These are phyloP conservation scores for Trinorchestia longiramus DNA, from an alignment of 1,140 invertebrate genomes.

Conservation along the genomic window DNA sequence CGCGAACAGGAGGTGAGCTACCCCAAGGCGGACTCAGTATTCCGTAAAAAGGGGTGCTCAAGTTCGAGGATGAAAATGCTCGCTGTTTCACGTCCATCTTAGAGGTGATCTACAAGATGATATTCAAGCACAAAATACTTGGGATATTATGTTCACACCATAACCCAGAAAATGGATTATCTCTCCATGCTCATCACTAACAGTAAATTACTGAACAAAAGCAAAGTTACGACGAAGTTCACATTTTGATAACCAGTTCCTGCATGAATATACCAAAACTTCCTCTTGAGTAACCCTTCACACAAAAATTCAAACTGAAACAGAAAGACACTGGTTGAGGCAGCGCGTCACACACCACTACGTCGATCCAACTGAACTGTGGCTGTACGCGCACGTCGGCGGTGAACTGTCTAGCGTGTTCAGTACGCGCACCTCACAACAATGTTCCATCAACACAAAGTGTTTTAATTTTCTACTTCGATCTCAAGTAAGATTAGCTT, in stretches of 20 bases:
- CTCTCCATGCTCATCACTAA: not conserved
- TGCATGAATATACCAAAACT: not conserved
- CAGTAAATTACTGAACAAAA: not conserved
- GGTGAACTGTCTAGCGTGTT: not conserved
- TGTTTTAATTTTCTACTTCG: not conserved
- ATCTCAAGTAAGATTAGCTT: not conserved
- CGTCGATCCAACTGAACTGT: not conserved
- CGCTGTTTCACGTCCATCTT: conserved; percentile 36
- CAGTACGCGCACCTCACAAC: not conserved
- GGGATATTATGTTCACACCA: not conserved
- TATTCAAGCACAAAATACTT: not conserved
- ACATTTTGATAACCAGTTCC: not conserved
- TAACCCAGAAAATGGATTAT: not conserved
- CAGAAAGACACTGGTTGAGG: conserved; percentile 4
- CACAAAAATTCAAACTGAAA: conserved; percentile 23
- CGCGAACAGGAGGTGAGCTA: not conserved
- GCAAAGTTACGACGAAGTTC: not conserved
- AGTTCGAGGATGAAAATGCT: conserved; percentile 34
- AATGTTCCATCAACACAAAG: not conserved
- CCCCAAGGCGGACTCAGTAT: not conserved
- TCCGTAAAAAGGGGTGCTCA: not conserved
- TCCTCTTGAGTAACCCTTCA: conserved; percentile 44
- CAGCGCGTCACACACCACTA: not conserved
- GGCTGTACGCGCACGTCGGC: not conserved
- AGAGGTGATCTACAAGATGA: not conserved